Conservation (phyloP, 1,140 invertebrate genomes). For the Tetramorium simillimum region DNA sequence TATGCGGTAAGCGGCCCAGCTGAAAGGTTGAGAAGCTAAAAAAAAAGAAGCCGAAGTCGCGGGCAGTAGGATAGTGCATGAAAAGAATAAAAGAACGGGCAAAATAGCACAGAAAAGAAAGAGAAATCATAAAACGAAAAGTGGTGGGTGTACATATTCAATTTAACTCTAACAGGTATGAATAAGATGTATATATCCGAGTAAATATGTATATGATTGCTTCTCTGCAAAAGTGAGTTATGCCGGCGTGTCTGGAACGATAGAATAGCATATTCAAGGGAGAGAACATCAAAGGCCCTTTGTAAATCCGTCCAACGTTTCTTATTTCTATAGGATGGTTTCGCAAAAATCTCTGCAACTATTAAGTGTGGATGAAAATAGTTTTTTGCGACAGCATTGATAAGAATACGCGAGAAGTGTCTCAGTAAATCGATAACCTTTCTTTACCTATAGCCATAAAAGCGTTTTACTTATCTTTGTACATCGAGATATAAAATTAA, state of each 20-base stretch:
- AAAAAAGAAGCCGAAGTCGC: slow-evolving; percentile 19
- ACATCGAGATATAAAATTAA: neutral
- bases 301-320: slow-evolving; percentile 40
- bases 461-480: neutral
- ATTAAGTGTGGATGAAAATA: neutral
- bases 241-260: slow-evolving; percentile 29
- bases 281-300: slow-evolving; percentile 61
- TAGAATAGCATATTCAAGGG: slow-evolving; percentile 26
- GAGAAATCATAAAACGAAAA: slow-evolving; percentile 19
- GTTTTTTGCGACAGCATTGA: neutral
- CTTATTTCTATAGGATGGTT: slow-evolving; percentile 57
- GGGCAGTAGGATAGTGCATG: neutral
- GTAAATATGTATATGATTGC: slow-evolving; percentile 61
- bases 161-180: slow-evolving; percentile 67
- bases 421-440: neutral
- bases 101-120: neutral
- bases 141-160: slow-evolving; percentile 59
- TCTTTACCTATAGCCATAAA: neutral
- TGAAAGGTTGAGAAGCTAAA: neutral
- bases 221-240: slow-evolving; percentile 61
- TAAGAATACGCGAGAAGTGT: neutral
- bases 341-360: slow-evolving; percentile 32
- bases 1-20: neutral
- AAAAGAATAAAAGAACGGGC: neutral
- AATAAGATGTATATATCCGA: slow-evolving; percentile 66